These are phyloP conservation scores for Eulithis testata DNA, from an alignment of 2,888 invertebrate genomes.

Conservation along the genomic window DNA sequence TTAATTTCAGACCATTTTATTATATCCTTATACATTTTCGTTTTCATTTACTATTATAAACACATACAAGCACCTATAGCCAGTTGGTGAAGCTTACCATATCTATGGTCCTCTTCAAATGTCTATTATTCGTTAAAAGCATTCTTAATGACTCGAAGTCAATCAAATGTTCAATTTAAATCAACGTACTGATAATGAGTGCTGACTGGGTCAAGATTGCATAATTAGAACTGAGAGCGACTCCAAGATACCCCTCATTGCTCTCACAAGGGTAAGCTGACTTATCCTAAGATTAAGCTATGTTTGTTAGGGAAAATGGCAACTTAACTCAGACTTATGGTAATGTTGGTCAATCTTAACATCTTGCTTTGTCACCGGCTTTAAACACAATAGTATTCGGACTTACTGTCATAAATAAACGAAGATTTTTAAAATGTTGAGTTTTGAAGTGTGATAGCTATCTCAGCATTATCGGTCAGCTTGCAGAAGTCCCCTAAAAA, in stretches of 20 bases:
- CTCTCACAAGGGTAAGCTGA: conserved; percentile 2
- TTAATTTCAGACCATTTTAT: no score
- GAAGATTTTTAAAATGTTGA: no score
- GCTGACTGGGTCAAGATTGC: conserved; percentile 36
- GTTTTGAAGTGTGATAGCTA: no score
- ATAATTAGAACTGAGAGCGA: conserved; percentile 33
- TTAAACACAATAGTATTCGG: no score
- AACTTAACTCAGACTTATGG: conserved; percentile 2
- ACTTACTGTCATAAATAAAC: no score
- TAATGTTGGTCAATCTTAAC: background rate
- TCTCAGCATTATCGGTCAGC: no score
- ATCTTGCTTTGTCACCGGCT: no score
- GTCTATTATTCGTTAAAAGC: conserved; percentile 27
- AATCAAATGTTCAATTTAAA: conserved; percentile 36
- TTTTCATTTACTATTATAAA: no score
- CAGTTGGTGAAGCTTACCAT: background rate
- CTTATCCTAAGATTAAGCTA: background rate
- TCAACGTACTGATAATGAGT: conserved; percentile 39
- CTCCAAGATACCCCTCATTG: conserved; percentile 1
- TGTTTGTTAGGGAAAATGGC: background rate
- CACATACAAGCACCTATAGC: no score
- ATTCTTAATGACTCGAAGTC: conserved; percentile 29
- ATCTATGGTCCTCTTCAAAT: background rate
- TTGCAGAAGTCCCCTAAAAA: no score
- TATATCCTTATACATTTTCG: no score